A percentile compares a stretch with the other conserved stretches of the same genome.
Evolutionary conservation across 1,140 invertebrate species (phyloP).

Genomic region (Pachypsylla venusta): DNA sequence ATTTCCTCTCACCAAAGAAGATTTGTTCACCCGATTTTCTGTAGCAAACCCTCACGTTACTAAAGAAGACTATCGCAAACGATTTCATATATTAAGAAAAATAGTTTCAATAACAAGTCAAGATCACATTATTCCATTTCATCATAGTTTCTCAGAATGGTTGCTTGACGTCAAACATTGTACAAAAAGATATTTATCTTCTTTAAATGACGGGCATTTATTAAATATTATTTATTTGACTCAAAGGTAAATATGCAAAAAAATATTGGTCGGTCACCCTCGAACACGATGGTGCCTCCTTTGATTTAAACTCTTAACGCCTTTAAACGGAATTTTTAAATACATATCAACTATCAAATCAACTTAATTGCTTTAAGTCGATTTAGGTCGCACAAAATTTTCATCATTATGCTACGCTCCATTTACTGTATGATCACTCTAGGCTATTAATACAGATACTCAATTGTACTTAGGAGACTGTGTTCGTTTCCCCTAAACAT

Average conservation of each 20-base stretch:
- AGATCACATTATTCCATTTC: constrained; percentile 51
- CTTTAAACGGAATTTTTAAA: not conserved
- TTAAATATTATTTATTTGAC: constrained; percentile 77
- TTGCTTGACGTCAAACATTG: constrained; percentile 90
- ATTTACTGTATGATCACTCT: no score
- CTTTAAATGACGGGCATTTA: constrained; percentile 69
- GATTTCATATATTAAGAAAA: constrained; percentile 60
- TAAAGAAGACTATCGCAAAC: constrained; percentile 67
- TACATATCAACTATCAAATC: no score
- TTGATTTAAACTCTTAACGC: no score
- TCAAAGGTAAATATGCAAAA: constrained; percentile 32
- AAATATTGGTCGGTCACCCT: no score
- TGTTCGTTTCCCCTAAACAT: no score
- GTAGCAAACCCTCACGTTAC: constrained; percentile 65
- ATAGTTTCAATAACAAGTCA: constrained; percentile 44
- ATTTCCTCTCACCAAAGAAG: constrained; percentile 60
- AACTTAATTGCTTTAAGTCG: no score
- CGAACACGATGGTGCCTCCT: no score
- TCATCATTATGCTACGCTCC: no score
- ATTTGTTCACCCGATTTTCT: constrained; percentile 64
- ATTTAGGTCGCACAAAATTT: no score
- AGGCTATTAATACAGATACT: no score
- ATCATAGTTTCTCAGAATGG: constrained; percentile 89
- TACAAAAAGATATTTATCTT: constrained; percentile 83
- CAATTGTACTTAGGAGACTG: no score